Base-by-base conservation (phyloP, 2,888 invertebrate genomes). In the Geophilus truncorum region DNA sequence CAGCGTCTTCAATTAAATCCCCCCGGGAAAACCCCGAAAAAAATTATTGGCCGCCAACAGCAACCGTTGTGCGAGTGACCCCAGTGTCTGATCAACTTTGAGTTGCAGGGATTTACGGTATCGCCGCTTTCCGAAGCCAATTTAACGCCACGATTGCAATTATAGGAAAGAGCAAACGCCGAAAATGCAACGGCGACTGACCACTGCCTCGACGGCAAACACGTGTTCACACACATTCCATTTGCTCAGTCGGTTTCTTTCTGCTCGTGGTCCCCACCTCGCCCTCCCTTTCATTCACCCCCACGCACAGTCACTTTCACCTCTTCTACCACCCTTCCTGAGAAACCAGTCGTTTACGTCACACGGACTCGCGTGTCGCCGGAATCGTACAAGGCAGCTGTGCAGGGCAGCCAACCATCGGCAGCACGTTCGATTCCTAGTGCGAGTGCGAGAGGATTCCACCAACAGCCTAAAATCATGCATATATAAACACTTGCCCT, bases 1-100 rank as follows among this genome's bases (percentile, higher is more conserved):
- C 34, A 36, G 77, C 34, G 32, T 77, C 77, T 32, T 32, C 77
- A 77, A 77, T 77, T 77, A 77, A 77, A 77, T 77, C 77, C 77
- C 77, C 32, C 34, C 36, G 18, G 51, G 21, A 7, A 77, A 36
- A 18, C 77, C 75, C 21, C 6, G 76, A 32, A 36, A 77, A 36
- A 77, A 77, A 77, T 77, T 34, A 77, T 77, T 77, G 32, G 77
- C 77, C 32, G 77, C 77, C 30, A 34, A 36, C 77, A 15, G 34
- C 77, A 34, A 51, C 51, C 51, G 51, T 51, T 51, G 51, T 51
- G 51, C 51, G 18, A 51, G 51, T 51, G 51, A 51, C 51, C 51
- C 51, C 7, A 51, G 51, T 21, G 51, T 18, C 51, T 51, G 51
- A 51, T 51, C n/a, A 51, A 51, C 51, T 51, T 51, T 51, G 51